Evolutionary conservation across 2,888 invertebrate species (phyloP), one percentile per base, ranked within the genome.

Genomic region (Odontocolon sp.): DNA sequence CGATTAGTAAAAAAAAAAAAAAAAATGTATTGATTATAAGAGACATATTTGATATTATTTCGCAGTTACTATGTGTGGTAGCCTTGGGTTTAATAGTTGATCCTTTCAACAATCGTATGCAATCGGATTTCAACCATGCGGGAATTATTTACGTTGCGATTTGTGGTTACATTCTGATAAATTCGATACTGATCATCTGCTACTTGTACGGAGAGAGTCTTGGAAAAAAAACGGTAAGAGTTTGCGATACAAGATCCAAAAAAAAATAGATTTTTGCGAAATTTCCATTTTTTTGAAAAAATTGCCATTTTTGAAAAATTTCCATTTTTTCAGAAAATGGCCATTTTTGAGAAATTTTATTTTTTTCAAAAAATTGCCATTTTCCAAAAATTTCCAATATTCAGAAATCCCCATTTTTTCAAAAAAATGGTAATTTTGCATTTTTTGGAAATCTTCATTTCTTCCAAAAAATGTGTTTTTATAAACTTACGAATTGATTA

Each of bases 71-170:
- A 45, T 92, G 94, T 64, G 91, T 93, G 42, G 91, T 93, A 54
- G 93, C 94, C 76, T 91, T 94, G 54, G 93, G 93, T 4, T 90
- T 95, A 81, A 92, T 94, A 42, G 92, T 93, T 67, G 94, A 94
- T 40, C 94, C 95, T 1, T 92, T 93, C 52, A 91, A 92, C 84
- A 91, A 92, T 14, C 67, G 72, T 38, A 81, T 83, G 77, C 81
- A 83, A 54, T 92, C 92, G 52, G 91, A 86, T 87, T 92, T 89
- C 83, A 90, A 91, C 79, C 92, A 94, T 84, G 92, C 93, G 40
- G 94, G 94, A 0, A 90, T 94, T 80, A 93, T 94, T 88, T 94
- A 93, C 89, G 93, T 94, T 3, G 92, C 94, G 4, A 93, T 93
- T 86, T 93, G 93, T 23, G 94, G 94, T 77, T 94, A 92, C 87